phyloP scores from a whole-genome alignment of 2,113 vertebrate species.

The Poeciliopsis retropinna region DNA sequence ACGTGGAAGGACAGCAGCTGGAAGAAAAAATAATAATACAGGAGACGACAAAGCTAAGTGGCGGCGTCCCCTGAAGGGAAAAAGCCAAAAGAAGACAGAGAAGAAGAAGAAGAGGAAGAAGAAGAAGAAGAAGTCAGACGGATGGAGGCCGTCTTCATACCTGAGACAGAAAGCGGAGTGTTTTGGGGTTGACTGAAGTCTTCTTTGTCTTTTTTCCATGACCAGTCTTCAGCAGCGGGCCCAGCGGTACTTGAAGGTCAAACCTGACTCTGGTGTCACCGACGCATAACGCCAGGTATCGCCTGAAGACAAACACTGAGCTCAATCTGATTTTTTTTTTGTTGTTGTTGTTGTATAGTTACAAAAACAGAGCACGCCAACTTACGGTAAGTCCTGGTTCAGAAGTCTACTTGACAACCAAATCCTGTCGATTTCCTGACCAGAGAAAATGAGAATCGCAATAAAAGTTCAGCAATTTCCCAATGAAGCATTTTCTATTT shows the following conservation, averaged over 20 bases:
- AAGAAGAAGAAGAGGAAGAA: neutral
- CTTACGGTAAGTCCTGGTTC: constrained; percentile 93
- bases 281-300: constrained; percentile 91
- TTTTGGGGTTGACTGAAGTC: constrained; percentile 80
- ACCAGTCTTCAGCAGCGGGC: constrained; percentile 39
- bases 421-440: constrained; percentile 93
- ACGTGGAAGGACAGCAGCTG: constrained; percentile 92
- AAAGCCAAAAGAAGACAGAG: neutral
- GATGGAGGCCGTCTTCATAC: constrained; percentile 67
- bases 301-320: constrained; percentile 72
- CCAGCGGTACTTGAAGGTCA: constrained; percentile 84
- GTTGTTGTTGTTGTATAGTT: neutral
- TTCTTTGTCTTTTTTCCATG: constrained; percentile 65
- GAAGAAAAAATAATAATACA: constrained; percentile 4
- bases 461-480: no score
- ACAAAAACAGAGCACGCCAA: constrained; percentile 42
- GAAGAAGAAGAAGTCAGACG: neutral
- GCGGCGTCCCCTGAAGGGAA: no score
- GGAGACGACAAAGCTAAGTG: neutral
- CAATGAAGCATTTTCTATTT: no score
- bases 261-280: constrained; percentile 90
- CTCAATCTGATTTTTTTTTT: neutral
- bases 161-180: constrained; percentile 88
- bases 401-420: constrained; percentile 96
- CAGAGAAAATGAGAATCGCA: neutral